Evolutionary conservation across 2,797 vertebrate genomes (phyloP).

Genomic region (Sebastes hubbsi): DNA sequence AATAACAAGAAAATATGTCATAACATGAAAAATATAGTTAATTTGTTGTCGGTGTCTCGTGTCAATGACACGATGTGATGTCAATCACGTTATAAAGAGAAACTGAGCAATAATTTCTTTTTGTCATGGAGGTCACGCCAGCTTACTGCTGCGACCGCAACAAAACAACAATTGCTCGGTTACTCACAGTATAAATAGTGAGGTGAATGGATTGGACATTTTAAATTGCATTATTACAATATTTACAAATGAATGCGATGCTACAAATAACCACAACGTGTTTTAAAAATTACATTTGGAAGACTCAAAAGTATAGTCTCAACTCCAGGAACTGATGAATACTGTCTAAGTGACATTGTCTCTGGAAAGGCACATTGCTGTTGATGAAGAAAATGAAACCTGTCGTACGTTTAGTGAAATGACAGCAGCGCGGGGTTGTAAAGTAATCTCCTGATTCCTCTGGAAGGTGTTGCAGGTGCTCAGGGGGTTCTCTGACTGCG

Average conservation of each 20-base stretch:
- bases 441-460: neutral
- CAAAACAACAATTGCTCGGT: neutral
- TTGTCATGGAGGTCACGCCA: neutral
- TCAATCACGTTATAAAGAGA: neutral
- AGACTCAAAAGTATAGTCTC: no score
- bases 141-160: fast-evolving
- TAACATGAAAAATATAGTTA: neutral
- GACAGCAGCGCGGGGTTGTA: neutral
- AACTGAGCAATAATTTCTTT: neutral
- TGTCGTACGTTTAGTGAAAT: neutral
- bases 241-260: neutral
- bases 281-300: neutral
- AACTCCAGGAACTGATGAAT: no score
- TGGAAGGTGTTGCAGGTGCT: conserved; percentile 55
- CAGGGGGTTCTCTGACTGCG: neutral
- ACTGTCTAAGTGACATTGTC: neutral
- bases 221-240: neutral
- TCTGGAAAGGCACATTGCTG: neutral
- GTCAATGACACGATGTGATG: no score
- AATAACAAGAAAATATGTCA: neutral
- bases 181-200: neutral
- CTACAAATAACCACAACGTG: neutral
- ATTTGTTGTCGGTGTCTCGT: neutral
- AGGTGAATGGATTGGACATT: neutral
- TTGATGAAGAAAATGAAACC: neutral